Percentiles rank a stretch among this genome's conserved stretches.
phyloP scores from a whole-genome alignment of 2,888 invertebrate species.

The Kryphioiulus occultus region DNA sequence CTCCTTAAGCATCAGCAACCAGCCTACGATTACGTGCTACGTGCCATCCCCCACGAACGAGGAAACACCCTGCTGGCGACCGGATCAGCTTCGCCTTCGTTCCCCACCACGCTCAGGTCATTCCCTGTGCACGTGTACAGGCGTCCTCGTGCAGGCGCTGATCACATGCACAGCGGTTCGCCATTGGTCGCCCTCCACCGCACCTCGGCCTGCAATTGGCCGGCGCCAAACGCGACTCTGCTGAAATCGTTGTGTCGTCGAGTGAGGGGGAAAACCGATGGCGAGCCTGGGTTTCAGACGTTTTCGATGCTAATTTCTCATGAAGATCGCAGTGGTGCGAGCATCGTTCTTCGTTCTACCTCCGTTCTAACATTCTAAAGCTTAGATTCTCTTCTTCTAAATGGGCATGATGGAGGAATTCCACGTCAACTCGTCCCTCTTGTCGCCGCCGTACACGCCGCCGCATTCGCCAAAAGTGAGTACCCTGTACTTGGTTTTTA shows the following conservation, averaged over 20 bases:
- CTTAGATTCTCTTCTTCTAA: too few relatives aligned
- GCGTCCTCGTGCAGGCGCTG: constrained; percentile 46
- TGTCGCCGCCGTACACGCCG: constrained; percentile 48
- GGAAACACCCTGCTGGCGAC: not conserved
- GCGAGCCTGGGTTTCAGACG: not conserved
- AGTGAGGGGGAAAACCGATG: not conserved
- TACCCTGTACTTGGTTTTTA: not conserved
- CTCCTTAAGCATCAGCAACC: too few relatives aligned
- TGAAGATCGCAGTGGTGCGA: not conserved
- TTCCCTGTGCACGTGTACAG: constrained; percentile 53
- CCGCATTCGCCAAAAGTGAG: constrained; percentile 49
- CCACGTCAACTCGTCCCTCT: constrained; percentile 33
- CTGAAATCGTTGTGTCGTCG: not conserved
- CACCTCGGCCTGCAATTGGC: constrained; percentile 44
- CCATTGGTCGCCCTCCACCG: constrained; percentile 71
- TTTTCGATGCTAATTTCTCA: not conserved
- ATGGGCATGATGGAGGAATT: constrained; percentile 16
- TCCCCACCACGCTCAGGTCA: constrained; percentile 50
- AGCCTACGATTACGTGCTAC: too few relatives aligned
- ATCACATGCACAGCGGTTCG: constrained; percentile 57
- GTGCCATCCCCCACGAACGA: not conserved
- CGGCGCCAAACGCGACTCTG: constrained; percentile 3
- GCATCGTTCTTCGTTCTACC: not conserved
- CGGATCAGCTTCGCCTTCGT: constrained; percentile 18
- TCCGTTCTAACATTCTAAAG: too few relatives aligned